Base-by-base conservation (phyloP, 2,113 vertebrate species). In the Aegithalos caudatus region DNA sequence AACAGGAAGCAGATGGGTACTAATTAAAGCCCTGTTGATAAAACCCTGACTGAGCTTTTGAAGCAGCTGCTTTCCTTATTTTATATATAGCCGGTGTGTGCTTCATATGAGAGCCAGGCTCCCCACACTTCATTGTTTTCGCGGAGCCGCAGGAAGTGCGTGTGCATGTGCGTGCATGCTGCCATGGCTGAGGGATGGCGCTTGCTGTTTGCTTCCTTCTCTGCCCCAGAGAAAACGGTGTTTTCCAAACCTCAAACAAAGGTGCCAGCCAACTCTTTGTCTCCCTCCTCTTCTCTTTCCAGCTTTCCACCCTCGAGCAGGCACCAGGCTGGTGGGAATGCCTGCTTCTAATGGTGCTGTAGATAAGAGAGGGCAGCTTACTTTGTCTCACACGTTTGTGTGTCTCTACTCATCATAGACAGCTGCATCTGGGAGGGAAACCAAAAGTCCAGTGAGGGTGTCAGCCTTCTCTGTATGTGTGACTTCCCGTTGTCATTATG, bases 1-100 rank as follows among this genome's bases (percentile, higher is more conserved):
- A 97, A 97, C 98, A 98, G 98, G 98, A 98, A 98, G 97, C 98
- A 98, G 97, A 97, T 98, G 98, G 97, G 94, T 96, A 61, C 97
- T 98, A 97, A 98, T 98, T 98, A 98, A 97, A 98, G 97, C 95
- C 90, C 67, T 97, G 97, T 97, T 97, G 96, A 94, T 97, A 93
- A 97, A 98, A 98, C 96, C 81, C 37, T 96, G 97, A 97, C 96
- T 95, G 97, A 96, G 94, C 88, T 96, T 95, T 94, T 89, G 94
- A 94, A 96, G 85, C 98, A 98, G 97, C 97, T 98, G 98, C 88
- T 89, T 97, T 97, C 96, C 97, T 96, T 88, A 96, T 97, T 97
- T 98, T 97, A 97, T 97, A 97, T 88, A 88, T 95, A 95, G 57
- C 92, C 7, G 24, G 73, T 96, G n/a, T 16, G 54, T 54, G 78